Evolutionary conservation across 2,113 vertebrate species (phyloP).

Genomic region (Crotophaga sulcirostris): DNA sequence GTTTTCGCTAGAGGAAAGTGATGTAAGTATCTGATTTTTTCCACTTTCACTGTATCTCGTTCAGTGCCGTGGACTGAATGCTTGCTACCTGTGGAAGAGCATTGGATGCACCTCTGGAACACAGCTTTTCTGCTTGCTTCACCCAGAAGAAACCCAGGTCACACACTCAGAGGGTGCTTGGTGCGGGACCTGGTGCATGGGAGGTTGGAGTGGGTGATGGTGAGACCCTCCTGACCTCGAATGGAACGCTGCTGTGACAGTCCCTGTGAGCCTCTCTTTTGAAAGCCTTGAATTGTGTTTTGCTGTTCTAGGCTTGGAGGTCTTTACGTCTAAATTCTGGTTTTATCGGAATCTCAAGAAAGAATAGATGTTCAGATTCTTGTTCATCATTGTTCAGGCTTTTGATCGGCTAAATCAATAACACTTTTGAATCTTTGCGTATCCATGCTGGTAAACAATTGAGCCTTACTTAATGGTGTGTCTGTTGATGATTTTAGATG

Average conservation of each 20-base stretch:
- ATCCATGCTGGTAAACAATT: neutral
- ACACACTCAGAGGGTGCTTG: neutral
- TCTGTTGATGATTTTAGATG: neutral
- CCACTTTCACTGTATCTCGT: neutral
- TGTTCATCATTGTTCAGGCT: neutral
- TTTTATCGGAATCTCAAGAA: neutral
- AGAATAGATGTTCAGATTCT: neutral
- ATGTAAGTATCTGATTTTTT: neutral
- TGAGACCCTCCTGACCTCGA: neutral
- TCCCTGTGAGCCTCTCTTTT: neutral
- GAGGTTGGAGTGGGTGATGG: too few relatives aligned
- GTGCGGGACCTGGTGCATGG: neutral
- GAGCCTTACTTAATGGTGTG: neutral
- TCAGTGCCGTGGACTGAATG: neutral
- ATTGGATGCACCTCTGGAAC: neutral
- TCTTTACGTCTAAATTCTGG: neutral
- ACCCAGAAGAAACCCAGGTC: neutral
- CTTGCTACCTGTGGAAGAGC: neutral
- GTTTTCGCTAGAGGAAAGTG: neutral
- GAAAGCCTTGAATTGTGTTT: neutral
- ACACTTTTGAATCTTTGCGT: neutral
- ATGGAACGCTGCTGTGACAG: accelerated
- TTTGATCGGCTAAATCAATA: neutral
- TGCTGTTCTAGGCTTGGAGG: neutral
- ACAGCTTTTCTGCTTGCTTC: neutral